Base-by-base conservation (phyloP, 2,888 invertebrate species). In the Mesopsocus fuscifrons region DNA sequence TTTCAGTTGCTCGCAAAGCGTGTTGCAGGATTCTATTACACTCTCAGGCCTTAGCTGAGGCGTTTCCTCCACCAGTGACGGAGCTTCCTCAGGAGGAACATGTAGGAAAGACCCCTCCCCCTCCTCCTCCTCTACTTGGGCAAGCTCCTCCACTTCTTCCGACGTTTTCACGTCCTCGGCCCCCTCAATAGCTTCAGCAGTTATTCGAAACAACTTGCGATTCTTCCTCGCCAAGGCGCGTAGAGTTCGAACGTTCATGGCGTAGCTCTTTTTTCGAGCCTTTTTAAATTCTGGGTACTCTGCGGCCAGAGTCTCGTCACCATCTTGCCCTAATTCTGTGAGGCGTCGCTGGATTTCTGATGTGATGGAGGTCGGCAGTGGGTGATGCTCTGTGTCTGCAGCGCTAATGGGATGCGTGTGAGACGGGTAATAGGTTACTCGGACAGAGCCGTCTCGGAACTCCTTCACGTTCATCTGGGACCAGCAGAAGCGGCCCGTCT, bases 391-490 rank as follows among this genome's bases (percentile, higher is more conserved):
- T n/a, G 18, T 20, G 11, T 38, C 38, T 5, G 38, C 15, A 38
- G 21, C 20, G 5, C 17, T 18, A 6, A 38, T 5, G 8, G 38
- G 38, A 38, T 38, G 38, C 5, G 38, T 38, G 21, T 38, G 38
- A 4, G 38, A 38, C 20, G 38, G 38, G 38, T 18, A 38, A 11
- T 38, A 38, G 5, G 38, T 38, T 18, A 38, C 38, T 38, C 20
- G 16, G 21, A 38, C 38, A 17, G 16, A 18, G 17, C 38, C 38
- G 5, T 38, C 38, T 18, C 21, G 15, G 18, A 38, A 38, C 11
- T 38, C 20, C 20, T 38, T 38, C 6, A 38, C 38, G 21, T 38
- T 38, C 38, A 38, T 38, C 11, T 38, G 38, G 3, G 38, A 38
- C 38, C 38, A 38, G 18, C 38, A 38, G 9, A 38, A 15, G 15